Percentiles rank a stretch among this genome's conserved stretches.
Conservation (phyloP, 2,797 vertebrate genomes). For the Dromococcyx pavoninus region DNA sequence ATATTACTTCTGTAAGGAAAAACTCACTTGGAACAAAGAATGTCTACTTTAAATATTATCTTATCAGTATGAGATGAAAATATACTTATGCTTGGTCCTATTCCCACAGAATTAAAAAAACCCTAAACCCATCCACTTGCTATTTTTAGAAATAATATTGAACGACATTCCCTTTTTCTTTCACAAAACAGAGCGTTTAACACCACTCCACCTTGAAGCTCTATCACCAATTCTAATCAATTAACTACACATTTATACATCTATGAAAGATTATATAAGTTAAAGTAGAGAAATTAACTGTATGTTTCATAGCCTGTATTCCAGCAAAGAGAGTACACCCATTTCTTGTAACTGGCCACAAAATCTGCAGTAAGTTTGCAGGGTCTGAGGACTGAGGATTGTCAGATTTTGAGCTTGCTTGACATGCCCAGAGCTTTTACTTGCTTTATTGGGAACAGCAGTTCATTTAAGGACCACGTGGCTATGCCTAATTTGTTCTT, state of each 20-base stretch:
- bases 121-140: background rate
- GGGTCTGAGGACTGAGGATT: background rate
- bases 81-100: background rate
- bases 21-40: background rate
- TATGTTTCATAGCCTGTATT: background rate
- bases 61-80: background rate
- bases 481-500: background rate
- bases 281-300: background rate
- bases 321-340: background rate
- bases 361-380: background rate
- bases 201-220: constrained; percentile 37
- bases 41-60: background rate
- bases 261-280: background rate
- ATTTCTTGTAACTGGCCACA: background rate
- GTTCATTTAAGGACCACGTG: background rate
- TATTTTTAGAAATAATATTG: background rate
- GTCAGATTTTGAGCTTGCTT: background rate
- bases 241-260: background rate
- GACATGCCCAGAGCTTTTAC: background rate
- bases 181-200: constrained; percentile 35
- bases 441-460: background rate
- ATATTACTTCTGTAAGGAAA: background rate
- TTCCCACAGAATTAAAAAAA: background rate
- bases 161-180: background rate
- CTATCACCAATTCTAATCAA: background rate